Evolutionary conservation across 1,140 invertebrate genomes (phyloP).

Genomic region (Microplitis demolitor): DNA sequence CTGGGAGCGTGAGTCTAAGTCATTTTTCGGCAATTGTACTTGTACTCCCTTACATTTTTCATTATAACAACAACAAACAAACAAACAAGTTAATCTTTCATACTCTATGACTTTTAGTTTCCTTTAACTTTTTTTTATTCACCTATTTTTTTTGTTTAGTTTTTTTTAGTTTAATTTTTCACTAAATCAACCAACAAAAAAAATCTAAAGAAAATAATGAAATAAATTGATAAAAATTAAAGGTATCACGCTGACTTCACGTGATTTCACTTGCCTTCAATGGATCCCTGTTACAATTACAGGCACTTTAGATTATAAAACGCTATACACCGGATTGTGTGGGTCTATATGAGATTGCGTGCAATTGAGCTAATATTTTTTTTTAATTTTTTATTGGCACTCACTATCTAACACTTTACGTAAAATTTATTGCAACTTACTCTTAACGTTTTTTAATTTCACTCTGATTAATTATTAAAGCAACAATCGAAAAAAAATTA

Average conservation of each 20-base stretch:
- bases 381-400: conserved; percentile 11
- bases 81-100: no score
- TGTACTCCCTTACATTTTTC: neutral
- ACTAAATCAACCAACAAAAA: no score
- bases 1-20: conserved; percentile 51
- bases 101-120: neutral
- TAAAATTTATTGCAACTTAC: neutral
- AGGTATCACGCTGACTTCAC: neutral
- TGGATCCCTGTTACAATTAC: conserved; percentile 12
- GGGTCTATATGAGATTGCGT: conserved; percentile 45
- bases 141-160: no score
- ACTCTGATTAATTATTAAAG: no score
- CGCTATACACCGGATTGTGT: conserved; percentile 13
- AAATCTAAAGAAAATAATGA: no score
- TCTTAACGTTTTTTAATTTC: no score
- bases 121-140: no score
- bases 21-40: no score
- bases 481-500: no score
- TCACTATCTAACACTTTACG: conserved; percentile 1
- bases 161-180: no score
- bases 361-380: conserved; percentile 56
- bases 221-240: conserved; percentile 4
- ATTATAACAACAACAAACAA: no score
- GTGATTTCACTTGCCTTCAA: neutral
- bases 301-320: conserved; percentile 27